phyloP scores from a whole-genome alignment of 2,797 vertebrate species.

The Eulemur coronatus region DNA sequence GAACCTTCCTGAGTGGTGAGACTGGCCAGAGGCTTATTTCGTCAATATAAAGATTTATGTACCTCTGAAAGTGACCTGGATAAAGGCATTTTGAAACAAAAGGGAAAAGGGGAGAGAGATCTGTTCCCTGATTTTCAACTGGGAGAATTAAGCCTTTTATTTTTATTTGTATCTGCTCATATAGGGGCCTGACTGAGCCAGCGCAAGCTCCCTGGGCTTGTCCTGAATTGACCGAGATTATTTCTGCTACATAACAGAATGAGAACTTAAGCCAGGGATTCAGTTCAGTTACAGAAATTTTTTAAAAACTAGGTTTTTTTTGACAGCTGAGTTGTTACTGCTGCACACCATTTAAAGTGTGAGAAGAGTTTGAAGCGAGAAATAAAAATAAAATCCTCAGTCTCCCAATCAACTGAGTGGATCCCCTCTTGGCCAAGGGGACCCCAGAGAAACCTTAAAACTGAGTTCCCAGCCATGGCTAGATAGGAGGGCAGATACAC shows the following conservation, averaged over 20 bases:
- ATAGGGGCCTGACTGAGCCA: not conserved
- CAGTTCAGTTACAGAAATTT: not conserved
- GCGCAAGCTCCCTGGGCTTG: not conserved
- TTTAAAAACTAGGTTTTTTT: not conserved
- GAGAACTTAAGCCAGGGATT: not conserved
- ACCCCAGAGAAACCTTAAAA: no score
- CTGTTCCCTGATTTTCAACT: not conserved
- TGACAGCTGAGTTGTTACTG: not conserved
- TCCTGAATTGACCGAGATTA: not conserved
- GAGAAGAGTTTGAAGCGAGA: not conserved
- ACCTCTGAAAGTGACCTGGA: not conserved
- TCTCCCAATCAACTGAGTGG: no score
- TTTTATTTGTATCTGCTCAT: not conserved
- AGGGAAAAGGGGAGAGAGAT: not conserved
- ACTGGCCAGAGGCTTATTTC: not conserved
- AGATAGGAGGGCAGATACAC: no score
- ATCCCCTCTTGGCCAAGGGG: no score
- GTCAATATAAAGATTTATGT: not conserved
- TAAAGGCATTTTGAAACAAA: not conserved
- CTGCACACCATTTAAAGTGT: not conserved
- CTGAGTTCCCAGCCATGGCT: no score
- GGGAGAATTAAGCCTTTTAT: not conserved
- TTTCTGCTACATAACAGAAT: not conserved
- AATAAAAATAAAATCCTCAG: no score
- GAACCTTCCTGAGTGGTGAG: not conserved